phyloP scores from a whole-genome alignment of 1,140 invertebrate genomes.

The Papilio helenus region DNA sequence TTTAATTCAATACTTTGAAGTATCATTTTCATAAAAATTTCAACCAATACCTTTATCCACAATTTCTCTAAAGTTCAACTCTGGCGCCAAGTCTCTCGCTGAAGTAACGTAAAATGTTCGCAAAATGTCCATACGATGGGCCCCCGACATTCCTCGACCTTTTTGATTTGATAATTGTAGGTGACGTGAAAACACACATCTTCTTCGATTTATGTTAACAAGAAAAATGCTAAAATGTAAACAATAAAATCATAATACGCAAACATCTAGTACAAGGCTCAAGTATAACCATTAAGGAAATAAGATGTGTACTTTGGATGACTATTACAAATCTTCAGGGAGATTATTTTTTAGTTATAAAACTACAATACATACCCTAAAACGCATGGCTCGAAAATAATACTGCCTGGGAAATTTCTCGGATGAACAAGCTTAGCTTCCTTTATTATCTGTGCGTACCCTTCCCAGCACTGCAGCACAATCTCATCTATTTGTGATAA shows the following conservation, averaged over 20 bases:
- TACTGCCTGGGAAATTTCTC: conserved; percentile 85
- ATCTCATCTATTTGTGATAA: conserved; percentile 88
- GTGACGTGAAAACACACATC: conserved; percentile 88
- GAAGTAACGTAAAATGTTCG: conserved; percentile 88
- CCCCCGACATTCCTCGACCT: conserved; percentile 79
- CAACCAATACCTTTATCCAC: conserved; percentile 49
- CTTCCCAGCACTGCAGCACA: conserved; percentile 89
- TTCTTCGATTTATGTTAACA: conserved; percentile 85
- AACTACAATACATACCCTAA: conserved; percentile 83
- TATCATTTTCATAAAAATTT: neutral
- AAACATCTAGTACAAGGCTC: neutral
- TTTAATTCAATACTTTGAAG: neutral
- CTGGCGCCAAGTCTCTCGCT: conserved; percentile 65
- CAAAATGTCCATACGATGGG: conserved; percentile 87
- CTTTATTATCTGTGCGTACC: conserved; percentile 86
- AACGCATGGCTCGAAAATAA: conserved; percentile 85
- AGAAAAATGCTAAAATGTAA: conserved; percentile 86
- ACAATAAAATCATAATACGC: neutral
- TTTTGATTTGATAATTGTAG: conserved; percentile 80
- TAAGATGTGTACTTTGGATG: too few relatives aligned
- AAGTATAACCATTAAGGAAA: neutral
- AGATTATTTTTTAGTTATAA: too few relatives aligned
- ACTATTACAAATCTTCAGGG: too few relatives aligned
- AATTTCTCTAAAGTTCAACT: conserved; percentile 53
- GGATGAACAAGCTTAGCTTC: conserved; percentile 85